Evolutionary conservation across 2,888 invertebrate genomes (phyloP).

Genomic region (Eupsilia transversa): DNA sequence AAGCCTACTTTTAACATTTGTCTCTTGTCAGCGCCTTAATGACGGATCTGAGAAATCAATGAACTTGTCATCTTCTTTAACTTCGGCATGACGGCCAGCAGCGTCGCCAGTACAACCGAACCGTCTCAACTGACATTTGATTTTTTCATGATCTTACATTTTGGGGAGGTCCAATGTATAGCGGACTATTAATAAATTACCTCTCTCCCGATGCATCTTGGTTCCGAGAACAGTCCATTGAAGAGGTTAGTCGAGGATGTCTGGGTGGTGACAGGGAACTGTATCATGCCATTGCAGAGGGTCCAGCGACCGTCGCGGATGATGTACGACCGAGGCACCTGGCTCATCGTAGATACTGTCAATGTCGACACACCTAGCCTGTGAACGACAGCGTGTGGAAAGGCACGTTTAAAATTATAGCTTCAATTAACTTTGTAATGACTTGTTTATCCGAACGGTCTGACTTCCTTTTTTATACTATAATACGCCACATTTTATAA

Average conservation of each 20-base stretch:
- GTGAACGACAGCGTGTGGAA: too few relatives aligned
- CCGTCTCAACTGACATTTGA: neutral
- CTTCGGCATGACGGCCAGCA: neutral
- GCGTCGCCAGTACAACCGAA: conserved; percentile 1
- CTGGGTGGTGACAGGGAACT: conserved; percentile 66
- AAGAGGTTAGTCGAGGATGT: conserved; percentile 66
- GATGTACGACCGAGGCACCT: conserved; percentile 77
- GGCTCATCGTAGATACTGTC: conserved; percentile 75
- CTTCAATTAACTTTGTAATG: neutral
- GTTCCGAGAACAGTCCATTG: conserved; percentile 72
- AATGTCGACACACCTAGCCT: conserved; percentile 82
- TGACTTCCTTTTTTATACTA: neutral
- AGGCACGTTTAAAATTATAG: too few relatives aligned
- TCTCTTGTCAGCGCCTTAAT: too few relatives aligned
- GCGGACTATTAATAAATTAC: conserved; percentile 67
- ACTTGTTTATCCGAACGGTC: neutral
- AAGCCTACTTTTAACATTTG: too few relatives aligned
- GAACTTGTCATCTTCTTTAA: neutral
- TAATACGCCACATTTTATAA: neutral
- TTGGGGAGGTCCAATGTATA: neutral
- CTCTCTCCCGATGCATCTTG: conserved; percentile 84
- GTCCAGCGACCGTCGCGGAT: conserved; percentile 83
- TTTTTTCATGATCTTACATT: too few relatives aligned
- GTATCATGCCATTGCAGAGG: conserved; percentile 82
- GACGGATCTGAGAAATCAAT: neutral